Evolutionary conservation across 2,888 invertebrate species (phyloP).

Genomic region (Rhagophthalmus giganteus): DNA sequence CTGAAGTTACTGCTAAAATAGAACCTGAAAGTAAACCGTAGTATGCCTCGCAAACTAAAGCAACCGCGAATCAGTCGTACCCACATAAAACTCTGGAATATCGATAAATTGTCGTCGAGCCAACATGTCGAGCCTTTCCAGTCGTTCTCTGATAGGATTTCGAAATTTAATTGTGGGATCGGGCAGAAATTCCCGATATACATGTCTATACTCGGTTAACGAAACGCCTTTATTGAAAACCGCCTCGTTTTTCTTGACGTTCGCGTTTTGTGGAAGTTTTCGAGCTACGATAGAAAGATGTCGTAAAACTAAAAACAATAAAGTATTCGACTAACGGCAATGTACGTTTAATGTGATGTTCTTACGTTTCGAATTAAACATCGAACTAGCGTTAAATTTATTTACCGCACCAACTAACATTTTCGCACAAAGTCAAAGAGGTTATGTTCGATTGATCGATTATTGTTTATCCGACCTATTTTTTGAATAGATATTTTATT

Average conservation of each 20-base stretch:
- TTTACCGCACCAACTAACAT: not conserved
- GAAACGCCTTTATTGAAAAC: slow-evolving; percentile 1
- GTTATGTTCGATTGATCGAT: no score
- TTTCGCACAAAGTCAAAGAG: no score
- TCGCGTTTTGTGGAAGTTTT: not conserved
- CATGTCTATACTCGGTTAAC: slow-evolving; percentile 64
- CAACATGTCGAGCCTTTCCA: slow-evolving; percentile 93
- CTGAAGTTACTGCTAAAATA: slow-evolving; percentile 82
- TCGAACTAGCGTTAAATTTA: not conserved
- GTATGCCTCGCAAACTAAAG: no score
- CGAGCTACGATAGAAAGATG: not conserved
- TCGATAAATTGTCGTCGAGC: slow-evolving; percentile 77
- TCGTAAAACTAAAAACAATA: not conserved
- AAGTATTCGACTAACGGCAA: not conserved
- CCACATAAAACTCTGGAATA: slow-evolving; percentile 98
- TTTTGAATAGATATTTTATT: no score
- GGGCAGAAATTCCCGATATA: slow-evolving; percentile 92
- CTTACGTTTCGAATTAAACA: not conserved
- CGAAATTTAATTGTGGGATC: slow-evolving; percentile 78
- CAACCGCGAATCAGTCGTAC: no score
- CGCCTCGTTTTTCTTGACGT: not conserved
- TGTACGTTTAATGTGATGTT: not conserved
- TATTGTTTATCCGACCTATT: no score
- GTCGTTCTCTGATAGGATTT: slow-evolving; percentile 79
- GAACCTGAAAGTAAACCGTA: slow-evolving; percentile 66